Evolutionary conservation across 2,113 vertebrate species (phyloP).

Genomic region (Anguilla japonica): DNA sequence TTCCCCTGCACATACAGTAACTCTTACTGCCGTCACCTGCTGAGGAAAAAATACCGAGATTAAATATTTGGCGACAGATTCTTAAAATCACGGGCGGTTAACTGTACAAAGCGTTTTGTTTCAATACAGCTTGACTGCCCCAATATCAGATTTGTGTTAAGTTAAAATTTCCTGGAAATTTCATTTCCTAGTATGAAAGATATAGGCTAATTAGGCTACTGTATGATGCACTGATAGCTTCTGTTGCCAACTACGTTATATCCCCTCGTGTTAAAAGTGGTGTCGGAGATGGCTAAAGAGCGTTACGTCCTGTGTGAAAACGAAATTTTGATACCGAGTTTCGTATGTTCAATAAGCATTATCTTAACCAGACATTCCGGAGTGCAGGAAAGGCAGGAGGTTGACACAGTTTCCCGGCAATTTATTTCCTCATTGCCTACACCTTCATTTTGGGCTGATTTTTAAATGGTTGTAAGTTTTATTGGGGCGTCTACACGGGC

Average conservation of each 20-base stretch:
- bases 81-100: not conserved
- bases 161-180: not conserved
- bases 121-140: not conserved
- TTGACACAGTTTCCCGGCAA: not conserved
- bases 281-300: too few relatives aligned
- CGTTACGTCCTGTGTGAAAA: too few relatives aligned
- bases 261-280: not conserved
- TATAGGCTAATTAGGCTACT: too few relatives aligned
- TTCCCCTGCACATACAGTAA: not conserved
- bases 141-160: not conserved
- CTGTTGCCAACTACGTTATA: not conserved
- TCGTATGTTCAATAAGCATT: not conserved
- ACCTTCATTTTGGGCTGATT: not conserved
- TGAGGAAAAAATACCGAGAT: not conserved
- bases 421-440: not conserved
- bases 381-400: not conserved
- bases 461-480: not conserved
- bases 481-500: not conserved
- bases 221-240: not conserved
- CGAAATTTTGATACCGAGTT: not conserved
- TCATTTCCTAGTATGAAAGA: not conserved
- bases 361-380: not conserved
- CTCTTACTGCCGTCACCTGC: constrained; percentile 10
- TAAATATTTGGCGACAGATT: constrained; percentile 5
- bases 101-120: not conserved